Percentiles rank a stretch among this genome's conserved stretches.
Evolutionary conservation across 64 coral and sea anemone species (phyloP).

Genomic region (Trachythela sp.): DNA sequence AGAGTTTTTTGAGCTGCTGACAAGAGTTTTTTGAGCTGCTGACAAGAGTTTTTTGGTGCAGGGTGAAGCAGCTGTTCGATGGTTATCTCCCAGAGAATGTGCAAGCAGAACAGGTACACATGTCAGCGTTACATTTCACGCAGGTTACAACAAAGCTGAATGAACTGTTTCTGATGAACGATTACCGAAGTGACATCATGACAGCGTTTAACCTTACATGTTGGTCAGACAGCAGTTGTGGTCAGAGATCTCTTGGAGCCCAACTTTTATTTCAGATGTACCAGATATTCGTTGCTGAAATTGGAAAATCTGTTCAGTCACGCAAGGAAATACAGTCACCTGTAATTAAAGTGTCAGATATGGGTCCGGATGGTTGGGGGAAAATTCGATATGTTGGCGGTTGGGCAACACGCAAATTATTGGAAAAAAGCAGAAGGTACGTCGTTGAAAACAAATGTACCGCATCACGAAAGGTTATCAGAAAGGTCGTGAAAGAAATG

Average conservation of each 20-base stretch:
- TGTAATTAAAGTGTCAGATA: background rate
- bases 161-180: background rate
- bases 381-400: slow-evolving; percentile 25
- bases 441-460: background rate
- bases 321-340: background rate
- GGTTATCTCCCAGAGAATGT: too few species aligned
- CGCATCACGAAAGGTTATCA: background rate
- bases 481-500: slow-evolving; percentile 3
- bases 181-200: background rate
- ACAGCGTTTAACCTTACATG: background rate
- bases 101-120: background rate
- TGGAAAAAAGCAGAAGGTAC: slow-evolving; percentile 17
- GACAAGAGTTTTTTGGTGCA: background rate
- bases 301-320: background rate
- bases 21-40: background rate
- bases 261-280: background rate
- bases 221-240: background rate
- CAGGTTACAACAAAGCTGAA: background rate
- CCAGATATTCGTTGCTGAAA: background rate
- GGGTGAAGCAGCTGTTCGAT: background rate
- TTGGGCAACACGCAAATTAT: background rate
- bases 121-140: background rate
- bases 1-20: background rate
- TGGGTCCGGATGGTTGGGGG: slow-evolving; percentile 7
- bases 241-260: background rate